phyloP scores from a whole-genome alignment of 1,140 invertebrate species.

The Lycorma delicatula region DNA sequence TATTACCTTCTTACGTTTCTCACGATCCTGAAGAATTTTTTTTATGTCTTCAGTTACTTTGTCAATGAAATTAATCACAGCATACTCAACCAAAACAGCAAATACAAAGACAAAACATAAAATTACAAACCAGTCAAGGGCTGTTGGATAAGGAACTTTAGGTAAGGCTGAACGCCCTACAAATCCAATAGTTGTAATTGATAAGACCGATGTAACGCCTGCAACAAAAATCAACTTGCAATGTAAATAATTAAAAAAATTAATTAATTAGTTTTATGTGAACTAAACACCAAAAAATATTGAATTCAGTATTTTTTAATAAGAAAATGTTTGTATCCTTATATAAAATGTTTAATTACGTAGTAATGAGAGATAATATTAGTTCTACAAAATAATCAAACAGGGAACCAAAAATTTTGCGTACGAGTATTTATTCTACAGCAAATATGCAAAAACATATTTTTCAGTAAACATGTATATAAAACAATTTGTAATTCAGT shows the following conservation, averaged over 20 bases:
- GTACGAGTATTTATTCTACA: too few species aligned
- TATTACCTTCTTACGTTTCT: conserved; percentile 23
- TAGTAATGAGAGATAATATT: too few species aligned
- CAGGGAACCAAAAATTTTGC: too few species aligned
- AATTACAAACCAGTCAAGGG: conserved; percentile 51
- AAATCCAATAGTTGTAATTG: conserved; percentile 50
- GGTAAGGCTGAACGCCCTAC: conserved; percentile 47
- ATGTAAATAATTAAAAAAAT: background rate
- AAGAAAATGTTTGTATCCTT: too few species aligned
- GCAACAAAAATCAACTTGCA: conserved; percentile 8
- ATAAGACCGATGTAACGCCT: conserved; percentile 53
- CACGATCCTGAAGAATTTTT: conserved; percentile 28
- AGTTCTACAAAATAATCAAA: too few species aligned
- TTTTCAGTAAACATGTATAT: too few species aligned
- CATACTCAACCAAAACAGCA: conserved; percentile 50
- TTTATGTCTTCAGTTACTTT: conserved; percentile 39
- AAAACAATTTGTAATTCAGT: too few species aligned
- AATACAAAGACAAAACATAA: conserved; percentile 52
- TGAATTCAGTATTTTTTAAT: background rate
- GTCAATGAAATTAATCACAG: conserved; percentile 51
- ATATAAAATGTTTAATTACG: too few species aligned
- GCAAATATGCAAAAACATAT: too few species aligned
- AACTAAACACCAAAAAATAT: background rate
- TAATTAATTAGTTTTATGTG: background rate
- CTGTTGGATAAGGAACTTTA: conserved; percentile 49